Base-by-base conservation (phyloP, 1,140 invertebrate genomes). In the Drosophila punjabiensis region DNA sequence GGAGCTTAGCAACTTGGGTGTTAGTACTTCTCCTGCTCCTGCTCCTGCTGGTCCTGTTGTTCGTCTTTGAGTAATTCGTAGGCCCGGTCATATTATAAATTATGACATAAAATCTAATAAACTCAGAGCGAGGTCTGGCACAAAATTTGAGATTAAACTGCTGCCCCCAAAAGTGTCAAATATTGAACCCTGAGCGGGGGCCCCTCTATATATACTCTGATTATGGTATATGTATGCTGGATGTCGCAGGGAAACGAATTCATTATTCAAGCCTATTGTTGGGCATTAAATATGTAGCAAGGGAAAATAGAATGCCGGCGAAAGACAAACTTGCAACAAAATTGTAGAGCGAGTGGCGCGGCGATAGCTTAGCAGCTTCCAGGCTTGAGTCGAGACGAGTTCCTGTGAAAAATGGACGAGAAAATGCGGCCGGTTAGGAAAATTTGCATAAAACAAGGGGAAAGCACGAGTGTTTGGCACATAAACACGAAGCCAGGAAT, bases 231-330 rank as follows among this genome's bases (percentile, higher is more conserved):
- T 60, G 32, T n/a, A 58, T 48, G 37, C 30, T 37, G 65, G 69
- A 66, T 77, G 82, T 71, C 60, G 50, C 45, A 64, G 39, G 64
- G 52, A 69, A 78, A 84, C 67, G 81, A 53, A 81, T 88, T 76
- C 78, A 88, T 88, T 88, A 89, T 88, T 88, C 81, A 89, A 66
- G 82, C 79, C 85, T 85, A 89, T 88, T 80, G 84, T 77, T 69
- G 61, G 47, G 52, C 84, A 88, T 89, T 89, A 89, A 85, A 89
- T 79, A 89, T 89, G 86, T 73, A 90, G 53, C 43, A 61, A 61
- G 59, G 55, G 30, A 37, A 74, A 73, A 70, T 70, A 69, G 47
- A 60, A 50, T 47, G 48, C 35, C 39, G 66, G 28, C 75, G 43
- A 62, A 62, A 33, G 59, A 66, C 59, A 48, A 41, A 89, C 75